phyloP scores from a whole-genome alignment of 2,888 invertebrate species.

The Lycia hirtaria region DNA sequence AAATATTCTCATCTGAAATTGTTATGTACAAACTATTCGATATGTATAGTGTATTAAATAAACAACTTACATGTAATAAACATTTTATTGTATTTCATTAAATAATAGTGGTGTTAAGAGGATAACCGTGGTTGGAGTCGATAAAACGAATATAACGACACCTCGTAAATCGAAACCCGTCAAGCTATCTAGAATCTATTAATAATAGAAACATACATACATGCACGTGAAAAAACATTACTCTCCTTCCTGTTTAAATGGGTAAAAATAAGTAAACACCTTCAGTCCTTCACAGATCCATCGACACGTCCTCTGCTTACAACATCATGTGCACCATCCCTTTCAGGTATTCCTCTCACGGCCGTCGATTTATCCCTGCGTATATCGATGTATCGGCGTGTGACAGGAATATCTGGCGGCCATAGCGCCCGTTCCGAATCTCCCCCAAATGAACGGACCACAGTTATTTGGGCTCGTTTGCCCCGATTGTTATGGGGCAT shows the following conservation, averaged over 20 bases:
- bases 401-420: slow-evolving; percentile 42
- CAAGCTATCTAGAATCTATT: too few relatives aligned
- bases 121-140: too few relatives aligned
- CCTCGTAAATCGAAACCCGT: too few relatives aligned
- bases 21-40: too few relatives aligned
- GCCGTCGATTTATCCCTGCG: slow-evolving; percentile 55
- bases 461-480: slow-evolving; percentile 30
- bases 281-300: background rate
- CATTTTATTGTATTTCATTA: background rate
- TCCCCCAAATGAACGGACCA: slow-evolving; percentile 33
- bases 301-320: background rate
- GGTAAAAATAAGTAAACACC: too few relatives aligned
- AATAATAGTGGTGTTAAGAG: too few relatives aligned
- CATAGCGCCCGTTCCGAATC: slow-evolving; percentile 32
- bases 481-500: slow-evolving; percentile 24
- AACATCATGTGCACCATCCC: slow-evolving; percentile 4
- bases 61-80: background rate
- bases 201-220: too few relatives aligned
- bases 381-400: slow-evolving; percentile 52
- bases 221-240: too few relatives aligned
- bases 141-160: too few relatives aligned
- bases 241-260: too few relatives aligned
- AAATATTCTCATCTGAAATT: too few relatives aligned
- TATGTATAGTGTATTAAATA: too few relatives aligned
- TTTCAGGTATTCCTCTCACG: slow-evolving; percentile 53